A percentile compares a stretch with the other conserved stretches of the same genome.
Conservation (phyloP, 2,113 vertebrate genomes). For the Pelobates fuscus region DNA sequence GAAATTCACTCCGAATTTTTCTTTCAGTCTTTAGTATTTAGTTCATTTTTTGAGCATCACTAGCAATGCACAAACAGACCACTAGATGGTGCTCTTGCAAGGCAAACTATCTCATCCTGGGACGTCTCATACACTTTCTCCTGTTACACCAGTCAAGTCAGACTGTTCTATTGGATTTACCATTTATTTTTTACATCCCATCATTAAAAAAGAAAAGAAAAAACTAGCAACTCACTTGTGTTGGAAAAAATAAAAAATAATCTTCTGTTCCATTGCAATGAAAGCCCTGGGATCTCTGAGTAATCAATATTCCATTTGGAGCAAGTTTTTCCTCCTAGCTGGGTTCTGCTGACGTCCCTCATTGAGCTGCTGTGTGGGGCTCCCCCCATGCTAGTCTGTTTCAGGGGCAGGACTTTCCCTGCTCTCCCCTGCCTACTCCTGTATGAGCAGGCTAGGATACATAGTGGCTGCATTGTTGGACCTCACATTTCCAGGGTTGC, state of each 20-base stretch:
- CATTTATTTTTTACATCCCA: not conserved
- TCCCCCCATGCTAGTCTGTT: conserved; percentile 30
- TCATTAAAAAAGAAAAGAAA: not conserved
- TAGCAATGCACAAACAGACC: not conserved
- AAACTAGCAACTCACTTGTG: not conserved
- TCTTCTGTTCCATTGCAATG: conserved; percentile 1
- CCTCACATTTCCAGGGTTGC: not conserved
- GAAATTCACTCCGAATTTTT: too few species aligned
- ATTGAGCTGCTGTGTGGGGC: conserved; percentile 3
- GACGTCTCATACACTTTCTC: conserved; percentile 14
- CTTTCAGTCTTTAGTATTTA: too few species aligned
- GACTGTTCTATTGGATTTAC: too few species aligned
- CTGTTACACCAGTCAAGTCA: conserved; percentile 13
- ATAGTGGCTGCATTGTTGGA: conserved; percentile 21
- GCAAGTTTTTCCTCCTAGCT: conserved; percentile 30
- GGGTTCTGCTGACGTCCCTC: conserved; percentile 28
- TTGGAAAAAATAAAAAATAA: not conserved
- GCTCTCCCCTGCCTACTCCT: conserved; percentile 23
- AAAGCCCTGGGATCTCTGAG: not conserved
- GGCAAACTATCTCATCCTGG: not conserved
- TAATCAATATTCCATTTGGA: conserved; percentile 28
- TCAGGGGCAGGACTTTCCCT: conserved; percentile 44
- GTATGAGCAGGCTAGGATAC: too few species aligned
- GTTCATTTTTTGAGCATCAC: not conserved
- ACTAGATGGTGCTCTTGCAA: conserved; percentile 30